Evolutionary conservation across 1,140 invertebrate species (phyloP), one percentile per base, ranked within the genome.

Genomic region (Thrips palmi): DNA sequence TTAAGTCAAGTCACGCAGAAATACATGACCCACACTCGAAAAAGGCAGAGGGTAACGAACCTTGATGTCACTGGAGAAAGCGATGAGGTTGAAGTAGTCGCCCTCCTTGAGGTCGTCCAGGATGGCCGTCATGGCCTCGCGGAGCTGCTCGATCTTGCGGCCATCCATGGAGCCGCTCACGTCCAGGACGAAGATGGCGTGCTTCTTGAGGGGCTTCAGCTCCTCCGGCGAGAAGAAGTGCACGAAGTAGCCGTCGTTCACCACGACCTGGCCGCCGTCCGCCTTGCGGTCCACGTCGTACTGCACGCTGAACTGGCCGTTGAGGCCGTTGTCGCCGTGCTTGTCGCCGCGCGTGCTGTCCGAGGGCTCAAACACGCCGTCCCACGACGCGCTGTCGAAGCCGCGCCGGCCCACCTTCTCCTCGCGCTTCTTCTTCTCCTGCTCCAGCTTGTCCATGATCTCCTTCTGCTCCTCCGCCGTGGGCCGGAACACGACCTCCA

Each of bases 181-280:
- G 51, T 80, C 77, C 38, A 80, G 56, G 2, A 79, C 68, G 49
- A 81, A 80, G 3, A 79, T 60, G 1, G 75, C 72, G 45, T 77
- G 69, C 50, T 77, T 77, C 15, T 60, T 63, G 29, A 78, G 53
- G 2, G 71, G 61, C 21, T 63, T 56, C 33, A 77, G 52, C 19
- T 62, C 56, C 22, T 54, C 54, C 2, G 76, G 75, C 2, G 74
- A 66, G 47, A 78, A 75, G 58, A 76, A 80, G 47, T 81, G 77
- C 2, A 81, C 74, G 54, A 81, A 82, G 53, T 80, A 78, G 1
- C 77, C 78, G 45, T 78, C 70, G 42, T 74, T 69, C 4, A 70
- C 67, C 52, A 70, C 51, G 43, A 72, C 53, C 52, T 72, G 62
- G 32, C 68, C 69, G 20, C 60, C 59, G 12, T 48, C 36, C 2